A percentile compares a stretch with the other conserved stretches of the same genome.
phyloP scores from a whole-genome alignment of 2,888 invertebrate genomes.

The Lycocerus yunnanus region DNA sequence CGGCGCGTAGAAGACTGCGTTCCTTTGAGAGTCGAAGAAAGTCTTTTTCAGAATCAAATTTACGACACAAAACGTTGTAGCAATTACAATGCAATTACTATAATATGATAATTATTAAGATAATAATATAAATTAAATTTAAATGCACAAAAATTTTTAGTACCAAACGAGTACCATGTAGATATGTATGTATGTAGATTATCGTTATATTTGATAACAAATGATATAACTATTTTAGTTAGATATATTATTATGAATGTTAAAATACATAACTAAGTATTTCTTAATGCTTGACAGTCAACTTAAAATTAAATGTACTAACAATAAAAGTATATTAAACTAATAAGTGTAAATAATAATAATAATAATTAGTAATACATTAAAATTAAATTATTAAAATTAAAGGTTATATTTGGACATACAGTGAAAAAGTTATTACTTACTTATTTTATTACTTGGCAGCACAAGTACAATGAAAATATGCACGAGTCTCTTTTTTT shows the following conservation, averaged over 20 bases:
- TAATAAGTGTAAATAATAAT: neutral
- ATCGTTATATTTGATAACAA: neutral
- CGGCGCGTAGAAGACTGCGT: slow-evolving; percentile 45
- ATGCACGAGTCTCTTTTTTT: neutral
- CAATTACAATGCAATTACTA: slow-evolving; percentile 7
- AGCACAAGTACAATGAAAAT: neutral
- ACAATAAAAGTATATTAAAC: neutral
- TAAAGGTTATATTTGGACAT: neutral
- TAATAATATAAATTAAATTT: neutral
- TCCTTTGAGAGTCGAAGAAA: slow-evolving; percentile 47
- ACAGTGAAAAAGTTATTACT: no score
- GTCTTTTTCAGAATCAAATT: slow-evolving; percentile 27
- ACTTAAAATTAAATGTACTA: neutral
- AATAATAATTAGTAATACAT: neutral
- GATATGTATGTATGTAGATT: neutral
- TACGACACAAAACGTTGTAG: slow-evolving; percentile 52
- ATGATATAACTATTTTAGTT: neutral
- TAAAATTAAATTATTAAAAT: neutral
- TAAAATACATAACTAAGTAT: neutral
- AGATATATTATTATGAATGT: neutral
- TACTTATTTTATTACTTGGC: neutral
- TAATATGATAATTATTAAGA: neutral
- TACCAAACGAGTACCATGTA: neutral
- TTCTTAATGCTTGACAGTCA: neutral
- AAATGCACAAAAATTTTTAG: neutral